Evolutionary conservation across 2,113 vertebrate genomes (phyloP).

Genomic region (Sturnira hondurensis): DNA sequence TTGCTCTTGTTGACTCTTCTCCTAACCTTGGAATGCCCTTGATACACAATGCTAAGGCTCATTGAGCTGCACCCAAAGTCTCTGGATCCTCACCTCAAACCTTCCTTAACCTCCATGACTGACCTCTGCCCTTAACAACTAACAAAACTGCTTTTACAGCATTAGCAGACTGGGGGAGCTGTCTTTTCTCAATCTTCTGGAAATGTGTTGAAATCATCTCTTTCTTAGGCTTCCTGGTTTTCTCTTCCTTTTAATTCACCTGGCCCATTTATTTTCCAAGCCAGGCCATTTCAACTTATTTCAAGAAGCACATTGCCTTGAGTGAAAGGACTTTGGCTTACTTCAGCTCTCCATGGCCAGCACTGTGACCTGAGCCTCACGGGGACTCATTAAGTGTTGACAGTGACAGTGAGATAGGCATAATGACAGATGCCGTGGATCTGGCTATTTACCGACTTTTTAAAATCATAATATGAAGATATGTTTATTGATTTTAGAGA

Average conservation of each 20-base stretch:
- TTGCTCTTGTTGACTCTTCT: neutral
- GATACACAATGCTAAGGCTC: neutral
- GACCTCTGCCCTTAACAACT: neutral
- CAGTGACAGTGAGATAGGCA: neutral
- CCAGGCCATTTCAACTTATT: neutral
- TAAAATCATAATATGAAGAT: no score
- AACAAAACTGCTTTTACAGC: neutral
- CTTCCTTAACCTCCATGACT: neutral
- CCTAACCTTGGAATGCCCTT: neutral
- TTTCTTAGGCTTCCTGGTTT: neutral
- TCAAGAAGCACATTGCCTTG: neutral
- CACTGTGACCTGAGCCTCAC: neutral
- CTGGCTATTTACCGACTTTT: neutral
- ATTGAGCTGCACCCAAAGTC: neutral
- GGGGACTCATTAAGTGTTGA: neutral
- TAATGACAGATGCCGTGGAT: neutral
- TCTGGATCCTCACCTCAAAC: neutral
- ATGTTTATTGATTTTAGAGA: no score
- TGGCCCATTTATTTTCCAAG: neutral
- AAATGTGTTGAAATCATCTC: neutral
- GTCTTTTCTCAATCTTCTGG: neutral
- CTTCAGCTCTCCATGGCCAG: neutral
- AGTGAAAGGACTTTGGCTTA: neutral
- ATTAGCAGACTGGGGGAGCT: neutral
- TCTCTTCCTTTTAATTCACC: neutral